These are phyloP conservation scores for Tethya wilhelma DNA, from an alignment of 37 sponge, comb jelly and placozoan species.

Conservation along the genomic window DNA sequence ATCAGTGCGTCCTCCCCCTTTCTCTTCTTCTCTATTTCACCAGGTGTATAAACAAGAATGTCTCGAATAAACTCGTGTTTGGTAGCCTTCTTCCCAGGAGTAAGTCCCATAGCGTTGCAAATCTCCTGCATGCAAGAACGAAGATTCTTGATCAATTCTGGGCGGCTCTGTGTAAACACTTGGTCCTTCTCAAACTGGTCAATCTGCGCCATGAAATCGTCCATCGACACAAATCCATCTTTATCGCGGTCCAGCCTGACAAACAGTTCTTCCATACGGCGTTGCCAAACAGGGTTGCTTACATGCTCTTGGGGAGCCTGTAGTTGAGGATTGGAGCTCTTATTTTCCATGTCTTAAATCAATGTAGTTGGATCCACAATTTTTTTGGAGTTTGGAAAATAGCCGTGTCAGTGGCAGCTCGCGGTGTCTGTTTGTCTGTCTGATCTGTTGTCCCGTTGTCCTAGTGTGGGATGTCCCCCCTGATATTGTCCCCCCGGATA, in stretches of 20 bases:
- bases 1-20: slow-evolving; percentile 1
- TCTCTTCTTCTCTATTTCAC: not conserved
- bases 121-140: slow-evolving; percentile 5
- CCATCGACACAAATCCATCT: slow-evolving; percentile 2
- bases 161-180: not conserved
- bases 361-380: too few relatives aligned
- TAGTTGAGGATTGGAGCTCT: too few relatives aligned
- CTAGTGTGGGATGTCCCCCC: too few relatives aligned
- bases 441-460: too few relatives aligned
- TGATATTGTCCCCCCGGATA: too few relatives aligned
- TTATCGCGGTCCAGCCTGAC: slow-evolving; percentile 5
- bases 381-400: too few relatives aligned
- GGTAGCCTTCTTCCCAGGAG: not conserved
- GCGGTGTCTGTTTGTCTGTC: too few relatives aligned
- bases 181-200: not conserved
- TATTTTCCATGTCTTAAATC: too few relatives aligned
- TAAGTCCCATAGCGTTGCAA: not conserved
- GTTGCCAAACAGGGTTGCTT: not conserved
- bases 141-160: not conserved
- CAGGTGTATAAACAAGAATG: not conserved
- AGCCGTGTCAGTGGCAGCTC: too few relatives aligned
- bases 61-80: slow-evolving; percentile 1
- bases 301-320: not conserved
- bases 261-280: slow-evolving; percentile 2
- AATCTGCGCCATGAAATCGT: slow-evolving; percentile 2